phyloP scores from a whole-genome alignment of 2,113 vertebrate genomes.

The Tauraco erythrolophus region DNA sequence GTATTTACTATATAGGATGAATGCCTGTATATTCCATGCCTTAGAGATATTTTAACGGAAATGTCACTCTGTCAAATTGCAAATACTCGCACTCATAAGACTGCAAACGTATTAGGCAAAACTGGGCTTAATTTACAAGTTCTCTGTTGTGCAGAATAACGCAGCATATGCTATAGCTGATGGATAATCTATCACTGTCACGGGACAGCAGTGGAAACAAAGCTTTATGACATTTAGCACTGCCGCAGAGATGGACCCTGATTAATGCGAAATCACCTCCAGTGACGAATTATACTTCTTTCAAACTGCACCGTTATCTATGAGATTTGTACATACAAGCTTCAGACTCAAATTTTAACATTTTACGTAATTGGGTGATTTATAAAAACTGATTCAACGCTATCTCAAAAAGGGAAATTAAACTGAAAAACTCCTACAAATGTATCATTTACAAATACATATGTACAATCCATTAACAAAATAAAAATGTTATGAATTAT shows the following conservation, averaged over 20 bases:
- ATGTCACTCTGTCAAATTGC: slow-evolving; percentile 46
- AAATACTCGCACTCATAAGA: slow-evolving; percentile 36
- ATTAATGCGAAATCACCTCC: slow-evolving; percentile 11
- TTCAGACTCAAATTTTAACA: neutral
- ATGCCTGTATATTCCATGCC: neutral
- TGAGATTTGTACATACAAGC: neutral
- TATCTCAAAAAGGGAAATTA: slow-evolving; percentile 1
- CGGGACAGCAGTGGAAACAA: slow-evolving; percentile 59
- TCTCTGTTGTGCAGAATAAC: slow-evolving; percentile 56
- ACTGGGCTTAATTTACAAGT: slow-evolving; percentile 57
- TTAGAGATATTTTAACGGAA: slow-evolving; percentile 53
- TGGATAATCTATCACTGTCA: slow-evolving; percentile 66
- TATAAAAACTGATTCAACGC: slow-evolving; percentile 22
- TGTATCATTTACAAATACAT: slow-evolving; percentile 22
- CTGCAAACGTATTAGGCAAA: slow-evolving; percentile 59
- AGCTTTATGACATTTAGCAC: slow-evolving; percentile 61
- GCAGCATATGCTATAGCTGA: slow-evolving; percentile 63
- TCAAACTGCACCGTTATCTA: neutral
- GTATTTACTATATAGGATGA: slow-evolving; percentile 34
- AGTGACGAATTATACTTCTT: neutral
- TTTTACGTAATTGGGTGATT: neutral
- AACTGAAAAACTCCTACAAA: neutral
- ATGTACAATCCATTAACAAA: slow-evolving; percentile 45
- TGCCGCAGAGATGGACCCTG: slow-evolving; percentile 15
- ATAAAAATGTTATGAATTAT: slow-evolving; percentile 65